Evolutionary conservation across 37 sponge, comb jelly and placozoan genomes (phyloP), one percentile per base, ranked within the genome.

Genomic region (Hexactinellida sp.): DNA sequence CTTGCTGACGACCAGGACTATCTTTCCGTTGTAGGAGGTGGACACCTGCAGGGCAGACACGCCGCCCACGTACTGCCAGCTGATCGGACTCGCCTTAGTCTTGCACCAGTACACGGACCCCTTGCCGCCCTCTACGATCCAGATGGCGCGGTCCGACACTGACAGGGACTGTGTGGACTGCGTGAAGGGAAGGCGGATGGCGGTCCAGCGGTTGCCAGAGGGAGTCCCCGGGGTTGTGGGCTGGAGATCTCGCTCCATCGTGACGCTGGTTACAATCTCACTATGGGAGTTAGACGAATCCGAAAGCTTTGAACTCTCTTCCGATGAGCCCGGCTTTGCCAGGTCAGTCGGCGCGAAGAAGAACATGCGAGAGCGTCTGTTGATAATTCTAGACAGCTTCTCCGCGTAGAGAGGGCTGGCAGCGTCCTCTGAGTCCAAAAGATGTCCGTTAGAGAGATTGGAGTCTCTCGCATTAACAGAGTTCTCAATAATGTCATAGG

Each of bases 1-100:
- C 13, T 32, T 87, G 9, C 54, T 90, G 23, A 93, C 82, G 3
- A n/a, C 76, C 25, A 63, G 76, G 5, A 63, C 76, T 7, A 63
- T n/a, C 19, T 25, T 7, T 10, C 76, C 76, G 34, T 28, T 32
- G 34, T 63, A 63, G 5, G 76, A 63, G 21, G 34, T 63, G 3
- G 76, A 10, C 34, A 63, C 76, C 34, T 63, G 76, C 13, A 21
- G 21, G 13, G 76, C 76, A 10, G 1, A 7, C 5, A 63, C 13
- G 32, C 76, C 76, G 3, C 3, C 19, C 30, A 63, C 21, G 25
- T 28, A 28, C 5, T n/a, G 3, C 76, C 76, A 63, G 76, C 34
- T 28, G 28, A 63, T 23, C 76, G 3, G 76, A 25, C 19, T 7
- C 47, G 5, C 13, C 13, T 41, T 41, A n/a, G 76, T 21, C 76